Percentiles rank a stretch among this genome's conserved stretches.
Evolutionary conservation across 2,113 vertebrate genomes (phyloP).

Genomic region (Saimiri boliviensis): DNA sequence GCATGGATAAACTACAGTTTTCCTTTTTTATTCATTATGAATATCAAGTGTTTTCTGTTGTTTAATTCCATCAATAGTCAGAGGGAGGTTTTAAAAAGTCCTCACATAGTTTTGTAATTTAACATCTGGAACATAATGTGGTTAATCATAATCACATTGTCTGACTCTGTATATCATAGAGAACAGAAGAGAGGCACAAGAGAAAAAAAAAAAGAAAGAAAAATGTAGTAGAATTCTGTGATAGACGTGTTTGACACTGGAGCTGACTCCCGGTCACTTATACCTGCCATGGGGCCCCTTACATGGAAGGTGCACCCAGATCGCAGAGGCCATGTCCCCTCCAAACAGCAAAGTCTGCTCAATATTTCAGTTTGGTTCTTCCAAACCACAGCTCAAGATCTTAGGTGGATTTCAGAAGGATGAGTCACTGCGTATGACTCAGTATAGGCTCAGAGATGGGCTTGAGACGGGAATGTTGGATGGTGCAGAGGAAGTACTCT

Average conservation of each 20-base stretch:
- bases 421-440: background rate
- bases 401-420: background rate
- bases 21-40: background rate
- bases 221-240: background rate
- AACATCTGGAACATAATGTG: background rate
- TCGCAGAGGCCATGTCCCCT: background rate
- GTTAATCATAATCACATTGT: background rate
- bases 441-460: background rate
- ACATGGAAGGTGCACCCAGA: background rate
- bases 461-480: background rate
- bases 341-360: background rate
- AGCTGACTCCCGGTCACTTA: background rate
- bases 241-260: background rate
- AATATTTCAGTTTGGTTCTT: background rate
- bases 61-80: constrained; percentile 2
- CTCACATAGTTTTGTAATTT: background rate
- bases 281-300: background rate
- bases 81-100: constrained; percentile 16
- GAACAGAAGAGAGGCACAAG: background rate
- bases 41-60: background rate
- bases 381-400: background rate
- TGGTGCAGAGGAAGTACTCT: background rate
- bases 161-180: background rate
- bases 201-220: background rate
- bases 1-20: background rate